Evolutionary conservation across 1,140 invertebrate genomes (phyloP).

Genomic region (Philotrypesis tridentata): DNA sequence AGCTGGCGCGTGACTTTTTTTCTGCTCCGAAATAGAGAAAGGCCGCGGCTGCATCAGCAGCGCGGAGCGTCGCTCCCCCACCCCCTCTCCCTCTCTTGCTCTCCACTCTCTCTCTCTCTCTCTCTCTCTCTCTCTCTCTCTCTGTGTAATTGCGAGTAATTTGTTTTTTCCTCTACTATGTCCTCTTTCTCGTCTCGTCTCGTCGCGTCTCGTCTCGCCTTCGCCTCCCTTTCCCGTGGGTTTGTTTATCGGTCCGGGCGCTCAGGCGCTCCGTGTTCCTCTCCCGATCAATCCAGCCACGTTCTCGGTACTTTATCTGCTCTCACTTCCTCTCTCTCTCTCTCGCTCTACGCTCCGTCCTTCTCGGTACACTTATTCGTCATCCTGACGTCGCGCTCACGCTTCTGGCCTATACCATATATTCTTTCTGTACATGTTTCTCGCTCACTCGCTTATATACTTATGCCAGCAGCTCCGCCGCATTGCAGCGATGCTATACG

Average conservation of each 20-base stretch:
- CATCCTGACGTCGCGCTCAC: slow-evolving; percentile 45
- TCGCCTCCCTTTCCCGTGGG: slow-evolving; percentile 7
- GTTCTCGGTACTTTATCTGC: slow-evolving; percentile 42
- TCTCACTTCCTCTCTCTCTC: slow-evolving; percentile 33
- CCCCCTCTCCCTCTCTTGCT: background rate
- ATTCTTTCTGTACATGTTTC: background rate
- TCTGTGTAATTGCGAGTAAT: slow-evolving; percentile 24
- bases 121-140: background rate
- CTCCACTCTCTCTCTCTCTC: background rate
- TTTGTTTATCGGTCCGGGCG: slow-evolving; percentile 33
- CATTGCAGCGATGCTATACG: background rate
- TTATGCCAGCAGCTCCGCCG: background rate
- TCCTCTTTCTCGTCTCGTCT: background rate
- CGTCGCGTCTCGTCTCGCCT: too few relatives aligned
- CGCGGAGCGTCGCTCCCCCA: background rate
- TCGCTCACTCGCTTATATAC: background rate
- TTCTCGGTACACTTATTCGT: slow-evolving; percentile 48
- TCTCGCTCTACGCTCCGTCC: slow-evolving; percentile 9
- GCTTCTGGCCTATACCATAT: background rate
- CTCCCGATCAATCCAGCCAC: slow-evolving; percentile 33
- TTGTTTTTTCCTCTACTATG: slow-evolving; percentile 22
- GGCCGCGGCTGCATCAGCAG: background rate
- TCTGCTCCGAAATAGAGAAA: slow-evolving; percentile 16
- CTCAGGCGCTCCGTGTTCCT: too few relatives aligned
- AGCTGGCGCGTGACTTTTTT: slow-evolving; percentile 29